A percentile compares a stretch with the other conserved stretches of the same genome.
phyloP scores from a whole-genome alignment of 2,888 invertebrate species.

The Cerceris ruficornis region DNA sequence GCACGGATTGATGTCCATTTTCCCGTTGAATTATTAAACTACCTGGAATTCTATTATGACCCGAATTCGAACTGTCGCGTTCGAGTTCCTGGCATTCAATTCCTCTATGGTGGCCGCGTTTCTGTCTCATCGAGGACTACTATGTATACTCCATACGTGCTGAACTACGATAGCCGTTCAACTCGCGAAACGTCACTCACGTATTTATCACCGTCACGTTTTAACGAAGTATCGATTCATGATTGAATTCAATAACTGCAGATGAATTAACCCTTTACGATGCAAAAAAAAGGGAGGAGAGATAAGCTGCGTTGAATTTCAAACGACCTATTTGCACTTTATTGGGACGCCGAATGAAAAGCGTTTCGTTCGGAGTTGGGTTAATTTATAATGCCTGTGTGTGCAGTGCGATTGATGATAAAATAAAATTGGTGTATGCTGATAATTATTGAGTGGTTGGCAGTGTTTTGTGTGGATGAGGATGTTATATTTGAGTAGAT shows the following conservation, averaged over 20 bases:
- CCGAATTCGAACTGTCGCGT: not conserved
- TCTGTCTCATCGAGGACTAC: not conserved
- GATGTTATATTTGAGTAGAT: no score
- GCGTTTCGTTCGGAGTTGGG: no score
- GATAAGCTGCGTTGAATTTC: constrained; percentile 2
- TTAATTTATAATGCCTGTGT: no score
- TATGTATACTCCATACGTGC: not conserved
- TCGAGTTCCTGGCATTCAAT: constrained; percentile 29
- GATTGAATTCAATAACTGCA: constrained; percentile 22
- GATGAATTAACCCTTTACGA: constrained; percentile 6
- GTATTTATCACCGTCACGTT: constrained; percentile 44
- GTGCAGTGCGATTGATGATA: no score
- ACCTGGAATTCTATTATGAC: constrained; percentile 3
- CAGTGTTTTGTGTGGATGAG: no score
- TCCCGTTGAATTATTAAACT: constrained; percentile 2
- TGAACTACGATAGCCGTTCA: not conserved
- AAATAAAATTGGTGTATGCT: no score
- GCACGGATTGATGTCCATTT: constrained; percentile 63
- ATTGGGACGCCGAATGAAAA: no score
- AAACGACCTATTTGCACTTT: no score
- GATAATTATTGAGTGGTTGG: no score
- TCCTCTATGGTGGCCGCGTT: constrained; percentile 13
- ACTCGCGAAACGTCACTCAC: constrained; percentile 30
- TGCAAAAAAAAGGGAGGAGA: constrained; percentile 2
- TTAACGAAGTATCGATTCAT: constrained; percentile 40